Conservation (phyloP, 2,113 vertebrate genomes). For the Taurulus bubalis region DNA sequence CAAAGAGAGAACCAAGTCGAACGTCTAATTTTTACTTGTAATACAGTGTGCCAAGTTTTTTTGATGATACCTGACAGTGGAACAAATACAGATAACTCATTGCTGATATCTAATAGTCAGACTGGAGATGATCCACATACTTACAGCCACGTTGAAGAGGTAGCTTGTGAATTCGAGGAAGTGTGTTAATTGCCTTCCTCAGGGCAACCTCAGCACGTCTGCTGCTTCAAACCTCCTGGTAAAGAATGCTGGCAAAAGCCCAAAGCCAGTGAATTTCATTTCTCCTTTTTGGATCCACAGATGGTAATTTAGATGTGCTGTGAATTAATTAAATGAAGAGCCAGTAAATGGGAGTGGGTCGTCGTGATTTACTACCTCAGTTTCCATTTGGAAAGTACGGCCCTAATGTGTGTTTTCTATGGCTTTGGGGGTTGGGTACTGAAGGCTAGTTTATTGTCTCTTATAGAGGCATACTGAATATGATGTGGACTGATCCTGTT, state of each 20-base stretch:
- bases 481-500: background rate
- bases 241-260: conserved; percentile 17
- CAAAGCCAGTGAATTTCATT: conserved; percentile 22
- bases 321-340: conserved; percentile 65
- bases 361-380: conserved; percentile 65
- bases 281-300: conserved; percentile 46
- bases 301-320: conserved; percentile 62
- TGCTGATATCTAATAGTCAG: background rate
- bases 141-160: conserved; percentile 18
- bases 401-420: conserved; percentile 25
- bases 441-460: conserved; percentile 7
- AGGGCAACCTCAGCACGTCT: conserved; percentile 9
- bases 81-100: conserved; percentile 5
- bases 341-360: conserved; percentile 41
- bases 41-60: background rate
- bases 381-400: conserved; percentile 43
- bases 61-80: background rate
- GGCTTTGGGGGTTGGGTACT: conserved; percentile 40
- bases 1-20: background rate
- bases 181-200: conserved; percentile 39
- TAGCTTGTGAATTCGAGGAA: conserved; percentile 29
- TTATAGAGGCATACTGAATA: background rate
- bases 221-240: conserved; percentile 15
- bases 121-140: background rate
- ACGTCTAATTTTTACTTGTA: background rate